Evolutionary conservation across 2,888 invertebrate genomes (phyloP).

Genomic region (Actias luna): DNA sequence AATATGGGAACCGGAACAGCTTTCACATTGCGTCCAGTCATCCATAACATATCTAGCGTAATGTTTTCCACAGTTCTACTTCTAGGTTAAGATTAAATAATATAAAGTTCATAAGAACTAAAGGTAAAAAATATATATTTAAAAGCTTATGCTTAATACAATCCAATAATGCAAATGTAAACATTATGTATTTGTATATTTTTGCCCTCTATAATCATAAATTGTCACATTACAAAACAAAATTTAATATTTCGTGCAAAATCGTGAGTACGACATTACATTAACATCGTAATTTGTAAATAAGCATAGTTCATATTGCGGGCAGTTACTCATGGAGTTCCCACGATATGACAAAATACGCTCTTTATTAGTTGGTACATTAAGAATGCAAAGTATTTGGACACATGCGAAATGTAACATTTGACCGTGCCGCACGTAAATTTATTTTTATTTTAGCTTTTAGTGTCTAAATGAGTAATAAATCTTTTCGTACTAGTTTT

Average conservation of each 20-base stretch:
- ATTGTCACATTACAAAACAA: conserved; percentile 30
- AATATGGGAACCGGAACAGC: too few relatives aligned
- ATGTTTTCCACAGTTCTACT: too few relatives aligned
- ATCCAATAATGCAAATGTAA: neutral
- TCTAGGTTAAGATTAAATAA: too few relatives aligned
- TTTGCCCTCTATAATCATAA: neutral
- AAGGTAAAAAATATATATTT: too few relatives aligned
- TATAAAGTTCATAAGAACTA: too few relatives aligned
- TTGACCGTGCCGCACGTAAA: neutral
- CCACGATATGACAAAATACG: conserved; percentile 69
- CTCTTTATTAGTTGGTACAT: conserved; percentile 57
- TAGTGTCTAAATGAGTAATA: neutral
- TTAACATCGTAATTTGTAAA: conserved; percentile 22
- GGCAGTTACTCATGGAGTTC: conserved; percentile 45
- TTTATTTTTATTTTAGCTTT: neutral
- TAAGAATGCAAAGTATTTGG: conserved; percentile 22
- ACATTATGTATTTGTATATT: neutral
- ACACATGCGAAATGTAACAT: neutral
- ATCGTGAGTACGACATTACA: conserved; percentile 35
- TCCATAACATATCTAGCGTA: too few relatives aligned
- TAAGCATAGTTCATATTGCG: conserved; percentile 18
- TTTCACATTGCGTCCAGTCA: too few relatives aligned
- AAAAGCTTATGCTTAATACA: too few relatives aligned
- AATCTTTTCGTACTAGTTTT: neutral
- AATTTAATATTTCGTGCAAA: conserved; percentile 34